A percentile compares a stretch with the other conserved stretches of the same genome.
Conservation (phyloP, 2,113 vertebrate species). For the Gobius niger region DNA sequence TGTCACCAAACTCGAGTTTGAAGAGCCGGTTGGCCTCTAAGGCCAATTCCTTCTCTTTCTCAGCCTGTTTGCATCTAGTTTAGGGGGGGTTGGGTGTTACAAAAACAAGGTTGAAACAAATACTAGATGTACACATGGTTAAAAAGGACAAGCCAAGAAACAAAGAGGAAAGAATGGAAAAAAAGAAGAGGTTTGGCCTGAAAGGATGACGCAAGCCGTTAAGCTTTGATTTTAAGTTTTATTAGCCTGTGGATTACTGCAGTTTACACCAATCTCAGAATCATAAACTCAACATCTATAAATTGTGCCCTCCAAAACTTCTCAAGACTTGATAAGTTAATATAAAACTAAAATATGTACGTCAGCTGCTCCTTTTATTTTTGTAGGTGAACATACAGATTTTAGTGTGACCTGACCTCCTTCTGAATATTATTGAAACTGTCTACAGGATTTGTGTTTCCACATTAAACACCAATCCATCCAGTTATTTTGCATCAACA, state of each 20-base stretch:
- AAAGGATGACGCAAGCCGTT: constrained; percentile 82
- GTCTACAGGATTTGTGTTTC: constrained; percentile 11
- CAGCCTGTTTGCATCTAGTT: constrained; percentile 92
- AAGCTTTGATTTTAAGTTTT: constrained; percentile 75
- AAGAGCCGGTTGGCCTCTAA: constrained; percentile 93
- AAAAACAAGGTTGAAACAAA: constrained; percentile 87
- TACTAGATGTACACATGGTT: constrained; percentile 28
- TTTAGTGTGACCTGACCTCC: not conserved
- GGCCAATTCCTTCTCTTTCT: constrained; percentile 84
- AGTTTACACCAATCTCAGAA: constrained; percentile 90
- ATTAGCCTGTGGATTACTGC: constrained; percentile 90
- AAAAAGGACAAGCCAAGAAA: constrained; percentile 2
- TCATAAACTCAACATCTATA: constrained; percentile 80
- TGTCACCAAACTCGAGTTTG: constrained; percentile 98
- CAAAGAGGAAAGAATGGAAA: constrained; percentile 45
- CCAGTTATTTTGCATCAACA: not conserved
- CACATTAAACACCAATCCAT: constrained; percentile 14
- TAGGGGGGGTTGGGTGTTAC: constrained; percentile 76
- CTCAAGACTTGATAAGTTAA: constrained; percentile 23
- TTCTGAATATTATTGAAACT: constrained; percentile 27
- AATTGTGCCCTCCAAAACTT: constrained; percentile 51
- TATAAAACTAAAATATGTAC: constrained; percentile 25
- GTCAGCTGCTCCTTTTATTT: not conserved
- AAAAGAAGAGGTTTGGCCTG: constrained; percentile 30
- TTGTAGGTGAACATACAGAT: not conserved